Percentiles rank a stretch among this genome's conserved stretches.
These are phyloP conservation scores for Sarcophilus harrisii DNA, from an alignment of 2,797 vertebrate species.

Conservation along the genomic window DNA sequence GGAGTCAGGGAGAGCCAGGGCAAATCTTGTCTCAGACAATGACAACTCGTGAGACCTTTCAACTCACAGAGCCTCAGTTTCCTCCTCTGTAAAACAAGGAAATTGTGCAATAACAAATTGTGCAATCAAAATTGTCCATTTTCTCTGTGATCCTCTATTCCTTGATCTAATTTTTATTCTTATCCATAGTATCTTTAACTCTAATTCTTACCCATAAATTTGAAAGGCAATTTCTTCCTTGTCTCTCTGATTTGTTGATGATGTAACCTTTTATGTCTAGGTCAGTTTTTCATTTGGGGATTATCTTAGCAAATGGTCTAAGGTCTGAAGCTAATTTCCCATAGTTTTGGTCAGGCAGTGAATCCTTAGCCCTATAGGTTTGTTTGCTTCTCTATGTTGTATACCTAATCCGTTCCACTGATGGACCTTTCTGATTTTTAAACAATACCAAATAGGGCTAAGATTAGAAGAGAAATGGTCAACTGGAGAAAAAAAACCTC, in stretches of 20 bases:
- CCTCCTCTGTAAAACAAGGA: neutral
- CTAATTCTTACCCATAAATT: neutral
- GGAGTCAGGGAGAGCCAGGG: neutral
- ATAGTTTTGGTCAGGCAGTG: neutral
- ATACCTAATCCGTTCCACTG: neutral
- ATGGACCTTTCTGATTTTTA: neutral
- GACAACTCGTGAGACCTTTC: neutral
- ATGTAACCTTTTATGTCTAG: neutral
- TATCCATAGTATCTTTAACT: neutral
- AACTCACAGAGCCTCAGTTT: neutral
- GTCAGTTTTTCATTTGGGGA: neutral
- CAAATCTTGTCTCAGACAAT: neutral
- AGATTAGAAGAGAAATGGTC: neutral
- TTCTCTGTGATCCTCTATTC: neutral
- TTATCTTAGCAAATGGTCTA: neutral
- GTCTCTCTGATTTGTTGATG: neutral
- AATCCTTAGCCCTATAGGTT: neutral
- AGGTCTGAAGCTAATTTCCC: neutral
- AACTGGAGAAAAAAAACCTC: neutral
- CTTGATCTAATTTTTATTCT: neutral
- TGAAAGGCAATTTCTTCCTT: neutral
- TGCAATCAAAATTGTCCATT: neutral
- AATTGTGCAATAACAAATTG: neutral
- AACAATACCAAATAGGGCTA: neutral
- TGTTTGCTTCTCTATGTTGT: neutral